Evolutionary conservation across 2,888 invertebrate species (phyloP), one percentile per base, ranked within the genome.

Genomic region (Congeria kusceri): DNA sequence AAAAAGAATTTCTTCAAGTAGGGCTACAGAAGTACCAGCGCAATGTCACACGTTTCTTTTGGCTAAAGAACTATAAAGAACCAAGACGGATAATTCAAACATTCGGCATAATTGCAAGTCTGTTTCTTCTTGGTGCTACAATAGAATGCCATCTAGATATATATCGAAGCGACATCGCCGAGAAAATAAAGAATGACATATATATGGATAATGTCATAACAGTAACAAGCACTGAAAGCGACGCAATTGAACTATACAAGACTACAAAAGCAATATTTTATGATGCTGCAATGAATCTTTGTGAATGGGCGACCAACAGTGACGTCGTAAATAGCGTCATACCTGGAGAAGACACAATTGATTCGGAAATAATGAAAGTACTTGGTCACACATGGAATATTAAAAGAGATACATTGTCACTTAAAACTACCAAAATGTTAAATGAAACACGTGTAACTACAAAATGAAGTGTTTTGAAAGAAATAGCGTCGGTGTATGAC

Each of bases 371-470:
- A 27, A 61, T 59, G 9, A 56, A 32, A 32, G 61, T 70, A 15
- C 65, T 76, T 4, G 76, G 76, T n/a, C 44, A 47, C 11, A 28
- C 15, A 27, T 77, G 64, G 70, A 47, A 77, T 20, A 77, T 23
- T 23, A 25, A 47, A 7, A 28, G 47, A 27, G 69, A 69, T 32
- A 69, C 47, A 15, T 25, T 69, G 23, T 25, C 61, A n/a, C 27
- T 69, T 18, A 69, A 61, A 49, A 5, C 46, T 13, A 13, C 46
- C 9, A 13, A 18, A 49, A 49, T 15, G 32, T 32, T 9, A 9
- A 4, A 9, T 20, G 15, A 9, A 15, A 27, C 7, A 11, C 5
- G 39, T 29, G 27, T 32, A 11, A 39, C 27, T 15, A 71, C 63
- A 29, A 71, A 71, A 56, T 29, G 70, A 28, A 63, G 27, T 15